Percentiles rank a stretch among this genome's conserved stretches.
Evolutionary conservation across 1,140 invertebrate genomes (phyloP).

Genomic region (Dryas iulia): DNA sequence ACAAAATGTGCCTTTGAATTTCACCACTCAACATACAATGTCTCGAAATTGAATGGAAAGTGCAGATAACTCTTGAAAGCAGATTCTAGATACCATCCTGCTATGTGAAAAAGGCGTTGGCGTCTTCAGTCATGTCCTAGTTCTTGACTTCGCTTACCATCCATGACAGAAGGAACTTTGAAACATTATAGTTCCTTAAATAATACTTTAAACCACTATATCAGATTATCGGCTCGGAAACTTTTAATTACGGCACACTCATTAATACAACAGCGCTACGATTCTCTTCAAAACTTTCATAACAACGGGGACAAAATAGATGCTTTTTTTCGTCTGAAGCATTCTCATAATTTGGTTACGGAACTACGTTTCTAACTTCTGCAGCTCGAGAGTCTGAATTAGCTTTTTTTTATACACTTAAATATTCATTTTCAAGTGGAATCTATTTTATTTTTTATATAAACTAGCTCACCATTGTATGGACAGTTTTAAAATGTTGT

Average conservation of each 20-base stretch:
- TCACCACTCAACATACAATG: background rate
- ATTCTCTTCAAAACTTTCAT: background rate
- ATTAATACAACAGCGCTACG: background rate
- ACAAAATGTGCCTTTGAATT: too few relatives aligned
- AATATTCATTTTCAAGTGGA: background rate
- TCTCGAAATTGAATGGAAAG: background rate
- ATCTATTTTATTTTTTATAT: background rate
- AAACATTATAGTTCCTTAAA: background rate
- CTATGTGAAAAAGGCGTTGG: too few relatives aligned
- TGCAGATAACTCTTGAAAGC: too few relatives aligned
- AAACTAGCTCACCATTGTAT: background rate
- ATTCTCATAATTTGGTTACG: constrained; percentile 7
- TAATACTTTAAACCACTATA: background rate
- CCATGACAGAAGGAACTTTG: background rate
- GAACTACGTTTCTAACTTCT: background rate
- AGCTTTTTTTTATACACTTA: background rate
- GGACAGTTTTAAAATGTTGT: background rate
- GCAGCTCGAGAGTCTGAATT: background rate
- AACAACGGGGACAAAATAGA: background rate
- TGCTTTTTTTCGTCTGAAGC: background rate
- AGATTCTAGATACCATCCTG: too few relatives aligned
- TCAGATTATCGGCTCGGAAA: constrained; percentile 10
- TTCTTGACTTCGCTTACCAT: background rate
- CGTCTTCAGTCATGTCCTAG: too few relatives aligned
- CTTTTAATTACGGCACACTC: constrained; percentile 6